phyloP scores from a whole-genome alignment of 2,113 vertebrate species.

The Ammodytes marinus region DNA sequence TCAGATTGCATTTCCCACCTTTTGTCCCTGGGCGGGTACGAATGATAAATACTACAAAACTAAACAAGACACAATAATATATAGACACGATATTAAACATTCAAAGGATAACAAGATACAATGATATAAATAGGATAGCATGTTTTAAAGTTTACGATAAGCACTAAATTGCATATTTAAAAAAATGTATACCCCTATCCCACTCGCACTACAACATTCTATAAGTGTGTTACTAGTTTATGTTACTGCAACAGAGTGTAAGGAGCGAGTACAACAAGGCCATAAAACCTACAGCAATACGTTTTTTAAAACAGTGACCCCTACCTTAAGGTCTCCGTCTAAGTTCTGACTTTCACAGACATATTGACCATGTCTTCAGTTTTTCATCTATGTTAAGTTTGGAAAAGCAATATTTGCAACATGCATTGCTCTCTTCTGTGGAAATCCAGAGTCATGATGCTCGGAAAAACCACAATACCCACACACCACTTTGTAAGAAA shows the following conservation, averaged over 20 bases:
- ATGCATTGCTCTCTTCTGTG: not conserved
- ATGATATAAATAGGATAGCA: no score
- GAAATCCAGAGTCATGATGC: not conserved
- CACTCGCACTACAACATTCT: no score
- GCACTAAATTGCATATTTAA: no score
- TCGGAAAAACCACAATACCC: not conserved
- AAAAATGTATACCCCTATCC: no score
- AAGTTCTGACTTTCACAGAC: not conserved
- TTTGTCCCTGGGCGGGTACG: no score
- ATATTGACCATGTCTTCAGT: not conserved
- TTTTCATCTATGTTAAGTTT: not conserved
- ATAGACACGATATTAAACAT: no score
- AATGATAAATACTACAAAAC: no score
- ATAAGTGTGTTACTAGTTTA: no score
- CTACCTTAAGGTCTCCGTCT: not conserved
- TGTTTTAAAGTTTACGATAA: no score
- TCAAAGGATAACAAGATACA: no score
- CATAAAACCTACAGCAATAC: not conserved
- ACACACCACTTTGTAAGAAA: slow-evolving; percentile 2
- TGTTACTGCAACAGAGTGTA: not conserved
- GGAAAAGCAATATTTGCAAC: not conserved
- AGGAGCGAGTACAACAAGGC: not conserved
- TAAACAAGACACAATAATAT: no score
- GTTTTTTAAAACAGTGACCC: not conserved
- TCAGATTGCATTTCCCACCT: no score